Evolutionary conservation across 2,888 invertebrate species (phyloP), one percentile per base, ranked within the genome.

Genomic region (Euproctis similis): DNA sequence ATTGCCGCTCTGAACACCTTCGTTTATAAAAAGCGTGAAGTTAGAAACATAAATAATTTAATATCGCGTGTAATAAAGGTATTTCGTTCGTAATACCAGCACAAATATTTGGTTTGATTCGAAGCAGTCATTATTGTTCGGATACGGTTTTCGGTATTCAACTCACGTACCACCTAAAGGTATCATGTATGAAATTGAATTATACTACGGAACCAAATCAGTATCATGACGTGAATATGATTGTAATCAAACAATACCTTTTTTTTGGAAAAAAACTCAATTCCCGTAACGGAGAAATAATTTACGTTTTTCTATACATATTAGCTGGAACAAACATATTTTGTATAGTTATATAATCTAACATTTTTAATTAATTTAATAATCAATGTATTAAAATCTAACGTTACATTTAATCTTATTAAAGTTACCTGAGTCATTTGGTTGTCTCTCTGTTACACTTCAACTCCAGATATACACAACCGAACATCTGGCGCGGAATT

Each of bases 81-180:
- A 56, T 57, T 53, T 53, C 46, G 53, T n/a, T n/a, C n/a, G n/a
- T n/a, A n/a, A n/a, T n/a, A 51, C 46, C 60, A 59, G 46, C 59
- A 51, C 50, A 54, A 72, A 69, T 61, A 66, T 71, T 71, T 66
- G 56, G 55, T 46, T 58, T 53, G 53, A 56, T 49, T 49, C 55
- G 44, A 57, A 55, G 49, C 53, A 42, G 62, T 67, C 54, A 74
- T 72, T 71, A 71, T 60, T 63, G 59, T 59, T 67, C 60, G 53
- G 68, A 60, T 57, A 65, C 65, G 74, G 71, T 67, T 51, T 67
- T 67, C 62, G 48, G 51, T 51, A 70, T 70, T 70, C 60, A 59
- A 58, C 59, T 57, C 63, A 62, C 69, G 61, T 69, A 63, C 60
- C 59, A 55, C 50, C 50, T 65, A 53, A 68, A 62, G 57, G 59